Evolutionary conservation across 2,113 vertebrate species (phyloP).

Genomic region (Malurus melanocephalus): DNA sequence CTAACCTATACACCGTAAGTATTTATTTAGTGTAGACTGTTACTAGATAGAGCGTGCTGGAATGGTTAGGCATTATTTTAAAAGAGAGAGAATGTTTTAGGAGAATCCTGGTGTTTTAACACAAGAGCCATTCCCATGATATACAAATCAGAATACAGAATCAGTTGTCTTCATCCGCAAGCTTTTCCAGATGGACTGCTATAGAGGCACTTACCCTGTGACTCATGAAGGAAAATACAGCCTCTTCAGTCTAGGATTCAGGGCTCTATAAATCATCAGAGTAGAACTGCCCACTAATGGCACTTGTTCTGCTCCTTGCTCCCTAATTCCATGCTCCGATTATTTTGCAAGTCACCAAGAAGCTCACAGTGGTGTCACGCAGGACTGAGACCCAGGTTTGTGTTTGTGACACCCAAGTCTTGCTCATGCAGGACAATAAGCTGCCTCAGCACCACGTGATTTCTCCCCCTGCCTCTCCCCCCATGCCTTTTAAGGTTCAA

Average conservation of each 20-base stretch:
- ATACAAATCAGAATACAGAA: not conserved
- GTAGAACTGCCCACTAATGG: not conserved
- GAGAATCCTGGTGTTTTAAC: not conserved
- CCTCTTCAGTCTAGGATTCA: not conserved
- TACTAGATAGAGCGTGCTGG: not conserved
- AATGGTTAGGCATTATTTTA: not conserved
- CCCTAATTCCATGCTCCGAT: not conserved
- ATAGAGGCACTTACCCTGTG: conserved; percentile 30
- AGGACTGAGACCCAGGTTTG: not conserved
- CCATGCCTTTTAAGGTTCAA: not conserved
- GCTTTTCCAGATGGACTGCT: not conserved
- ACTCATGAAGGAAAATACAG: conserved; percentile 26
- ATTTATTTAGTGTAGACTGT: not conserved
- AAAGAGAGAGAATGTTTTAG: not conserved
- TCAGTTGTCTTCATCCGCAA: not conserved
- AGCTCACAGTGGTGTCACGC: accelerated
- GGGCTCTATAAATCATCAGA: not conserved
- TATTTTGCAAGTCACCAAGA: not conserved
- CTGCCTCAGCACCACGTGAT: conserved; percentile 30
- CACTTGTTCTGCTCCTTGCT: not conserved
- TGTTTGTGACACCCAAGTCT: not conserved
- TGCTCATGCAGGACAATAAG: not conserved
- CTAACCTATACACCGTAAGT: not conserved
- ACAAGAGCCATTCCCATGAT: not conserved
- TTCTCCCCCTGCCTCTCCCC: not conserved